Evolutionary conservation across 2,797 vertebrate species (phyloP).

Genomic region (Sebastolobus alascanus): DNA sequence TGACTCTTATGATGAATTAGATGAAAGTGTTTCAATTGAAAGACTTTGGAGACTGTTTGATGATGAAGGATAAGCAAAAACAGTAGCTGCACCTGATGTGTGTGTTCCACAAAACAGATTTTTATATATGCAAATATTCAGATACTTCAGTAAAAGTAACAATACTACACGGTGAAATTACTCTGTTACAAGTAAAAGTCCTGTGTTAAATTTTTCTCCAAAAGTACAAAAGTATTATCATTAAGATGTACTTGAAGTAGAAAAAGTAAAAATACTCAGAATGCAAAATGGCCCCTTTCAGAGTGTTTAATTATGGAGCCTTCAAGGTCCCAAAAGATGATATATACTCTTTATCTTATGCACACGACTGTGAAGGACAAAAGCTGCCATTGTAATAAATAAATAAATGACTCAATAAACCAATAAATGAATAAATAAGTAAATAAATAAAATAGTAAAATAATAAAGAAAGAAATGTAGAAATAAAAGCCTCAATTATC

Average conservation of each 20-base stretch:
- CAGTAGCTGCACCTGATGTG: background rate
- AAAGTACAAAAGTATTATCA: background rate
- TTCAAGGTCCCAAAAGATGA: background rate
- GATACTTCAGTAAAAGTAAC: background rate
- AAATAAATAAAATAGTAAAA: too few relatives aligned
- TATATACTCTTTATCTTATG: background rate
- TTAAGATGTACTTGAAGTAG: background rate
- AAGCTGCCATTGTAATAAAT: too few relatives aligned
- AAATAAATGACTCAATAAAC: too few relatives aligned
- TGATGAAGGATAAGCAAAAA: background rate
- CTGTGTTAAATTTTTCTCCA: too few relatives aligned
- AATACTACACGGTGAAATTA: background rate
- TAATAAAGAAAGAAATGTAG: too few relatives aligned
- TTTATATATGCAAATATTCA: too few relatives aligned
- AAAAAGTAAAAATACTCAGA: background rate
- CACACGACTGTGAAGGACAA: background rate
- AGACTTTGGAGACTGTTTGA: background rate
- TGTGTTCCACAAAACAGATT: background rate
- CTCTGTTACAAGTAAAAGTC: background rate
- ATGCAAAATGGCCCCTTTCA: too few relatives aligned
- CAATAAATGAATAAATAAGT: too few relatives aligned
- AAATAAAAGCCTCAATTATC: too few relatives aligned
- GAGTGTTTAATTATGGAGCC: too few relatives aligned
- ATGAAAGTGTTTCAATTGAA: background rate
- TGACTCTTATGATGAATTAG: background rate